phyloP scores from a whole-genome alignment of 2,888 invertebrate species.

The Drosophila paracracens region DNA sequence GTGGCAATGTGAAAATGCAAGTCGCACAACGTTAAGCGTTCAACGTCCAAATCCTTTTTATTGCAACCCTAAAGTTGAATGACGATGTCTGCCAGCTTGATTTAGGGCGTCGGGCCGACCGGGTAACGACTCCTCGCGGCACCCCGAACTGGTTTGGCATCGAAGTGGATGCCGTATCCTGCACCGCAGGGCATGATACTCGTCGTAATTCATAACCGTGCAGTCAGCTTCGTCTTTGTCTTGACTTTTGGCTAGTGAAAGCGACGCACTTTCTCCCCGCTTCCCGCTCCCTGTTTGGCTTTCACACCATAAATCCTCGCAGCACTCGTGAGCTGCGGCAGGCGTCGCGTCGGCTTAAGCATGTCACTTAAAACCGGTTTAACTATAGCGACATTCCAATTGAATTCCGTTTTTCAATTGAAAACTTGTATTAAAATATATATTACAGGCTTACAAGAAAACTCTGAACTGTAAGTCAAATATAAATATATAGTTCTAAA shows the following conservation, averaged over 20 bases:
- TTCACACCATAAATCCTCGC: slow-evolving; percentile 72
- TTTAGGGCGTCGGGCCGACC: slow-evolving; percentile 40
- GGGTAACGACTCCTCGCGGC: background rate
- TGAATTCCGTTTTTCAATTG: background rate
- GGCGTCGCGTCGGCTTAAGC: slow-evolving; percentile 44
- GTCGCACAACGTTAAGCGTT: slow-evolving; percentile 29
- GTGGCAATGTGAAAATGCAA: slow-evolving; percentile 44
- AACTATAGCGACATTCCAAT: background rate
- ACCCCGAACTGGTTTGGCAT: slow-evolving; percentile 52
- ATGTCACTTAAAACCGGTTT: slow-evolving; percentile 53
- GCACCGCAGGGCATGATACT: slow-evolving; percentile 58
- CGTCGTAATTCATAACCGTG: slow-evolving; percentile 56
- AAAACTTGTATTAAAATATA: background rate
- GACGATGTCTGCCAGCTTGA: slow-evolving; percentile 50
- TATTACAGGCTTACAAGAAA: background rate
- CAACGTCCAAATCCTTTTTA: slow-evolving; percentile 44
- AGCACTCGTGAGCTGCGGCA: slow-evolving; percentile 52
- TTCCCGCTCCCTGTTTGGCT: slow-evolving; percentile 50
- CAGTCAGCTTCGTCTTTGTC: slow-evolving; percentile 22
- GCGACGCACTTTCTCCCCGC: slow-evolving; percentile 50
- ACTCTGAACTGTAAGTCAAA: background rate
- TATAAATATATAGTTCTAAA: background rate
- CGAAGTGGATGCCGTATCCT: slow-evolving; percentile 49
- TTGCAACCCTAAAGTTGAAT: slow-evolving; percentile 51
- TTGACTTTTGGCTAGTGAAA: slow-evolving; percentile 36